Evolutionary conservation across 2,797 vertebrate genomes (phyloP).

Genomic region (Myotis pilosus): DNA sequence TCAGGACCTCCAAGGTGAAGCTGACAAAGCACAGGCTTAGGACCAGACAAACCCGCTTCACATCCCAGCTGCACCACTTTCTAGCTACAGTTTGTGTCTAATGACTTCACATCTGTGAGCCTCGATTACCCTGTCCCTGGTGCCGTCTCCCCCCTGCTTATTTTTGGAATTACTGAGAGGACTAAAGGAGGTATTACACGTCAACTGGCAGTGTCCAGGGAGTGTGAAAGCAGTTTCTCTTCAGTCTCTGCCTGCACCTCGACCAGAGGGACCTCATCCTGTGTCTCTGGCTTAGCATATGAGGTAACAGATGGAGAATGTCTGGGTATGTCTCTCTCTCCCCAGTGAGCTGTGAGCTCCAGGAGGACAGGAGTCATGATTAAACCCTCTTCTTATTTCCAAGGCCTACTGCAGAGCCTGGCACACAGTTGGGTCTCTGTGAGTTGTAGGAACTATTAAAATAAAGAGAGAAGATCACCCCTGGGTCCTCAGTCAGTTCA

Average conservation of each 20-base stretch:
- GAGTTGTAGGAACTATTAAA: neutral
- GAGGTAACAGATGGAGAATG: neutral
- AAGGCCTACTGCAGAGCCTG: neutral
- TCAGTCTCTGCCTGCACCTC: neutral
- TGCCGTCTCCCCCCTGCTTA: neutral
- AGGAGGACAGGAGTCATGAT: neutral
- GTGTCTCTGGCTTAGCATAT: neutral
- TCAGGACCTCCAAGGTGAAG: neutral
- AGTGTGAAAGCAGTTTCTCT: neutral
- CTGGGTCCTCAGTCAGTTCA: neutral
- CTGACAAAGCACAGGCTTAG: constrained; percentile 42
- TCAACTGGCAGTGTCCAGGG: neutral
- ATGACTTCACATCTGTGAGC: constrained; percentile 7
- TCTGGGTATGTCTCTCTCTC: neutral
- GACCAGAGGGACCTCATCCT: neutral
- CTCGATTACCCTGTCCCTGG: neutral
- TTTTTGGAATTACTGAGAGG: constrained; percentile 19
- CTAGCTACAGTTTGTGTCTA: neutral
- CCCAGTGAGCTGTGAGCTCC: neutral
- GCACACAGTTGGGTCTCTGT: neutral
- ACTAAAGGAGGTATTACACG: neutral
- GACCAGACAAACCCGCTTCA: neutral
- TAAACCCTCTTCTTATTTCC: neutral
- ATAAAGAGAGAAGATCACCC: neutral
- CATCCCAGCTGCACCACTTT: neutral